Percentiles rank a stretch among this genome's conserved stretches.
phyloP scores from a whole-genome alignment of 2,888 invertebrate species.

The Eristalis intricaria region DNA sequence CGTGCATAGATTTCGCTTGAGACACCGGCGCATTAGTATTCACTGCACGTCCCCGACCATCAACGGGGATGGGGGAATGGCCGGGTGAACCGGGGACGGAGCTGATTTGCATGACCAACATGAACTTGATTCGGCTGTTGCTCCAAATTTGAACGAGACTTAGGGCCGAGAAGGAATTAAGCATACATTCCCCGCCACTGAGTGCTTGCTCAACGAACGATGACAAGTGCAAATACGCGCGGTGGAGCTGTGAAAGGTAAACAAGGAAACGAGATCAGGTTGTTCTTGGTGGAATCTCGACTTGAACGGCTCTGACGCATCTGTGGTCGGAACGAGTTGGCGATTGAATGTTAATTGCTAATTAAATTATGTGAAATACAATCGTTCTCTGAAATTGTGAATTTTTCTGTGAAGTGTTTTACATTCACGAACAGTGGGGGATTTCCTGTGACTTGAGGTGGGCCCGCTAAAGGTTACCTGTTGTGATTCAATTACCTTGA shows the following conservation, averaged over 20 bases:
- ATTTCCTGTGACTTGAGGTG: background rate
- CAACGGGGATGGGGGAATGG: background rate
- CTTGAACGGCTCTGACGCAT: background rate
- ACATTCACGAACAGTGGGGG: background rate
- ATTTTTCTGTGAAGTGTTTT: background rate
- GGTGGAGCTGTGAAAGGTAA: background rate
- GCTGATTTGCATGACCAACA: background rate
- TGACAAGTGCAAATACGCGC: background rate
- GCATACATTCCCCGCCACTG: background rate
- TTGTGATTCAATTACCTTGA: background rate
- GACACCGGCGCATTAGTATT: slow-evolving; percentile 19
- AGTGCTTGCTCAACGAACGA: background rate
- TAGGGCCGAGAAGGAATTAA: background rate
- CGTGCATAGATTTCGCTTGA: slow-evolving; percentile 16
- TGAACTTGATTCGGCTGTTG: background rate
- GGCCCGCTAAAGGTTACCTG: background rate
- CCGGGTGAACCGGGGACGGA: background rate
- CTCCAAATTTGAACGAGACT: background rate
- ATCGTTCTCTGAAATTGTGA: background rate
- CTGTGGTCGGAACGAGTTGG: background rate
- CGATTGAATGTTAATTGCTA: background rate
- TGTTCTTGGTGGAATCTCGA: too few relatives aligned
- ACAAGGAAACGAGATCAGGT: background rate
- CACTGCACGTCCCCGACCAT: background rate
- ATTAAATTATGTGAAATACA: background rate